phyloP scores from a whole-genome alignment of 2,113 vertebrate genomes.

The Mugil cephalus region DNA sequence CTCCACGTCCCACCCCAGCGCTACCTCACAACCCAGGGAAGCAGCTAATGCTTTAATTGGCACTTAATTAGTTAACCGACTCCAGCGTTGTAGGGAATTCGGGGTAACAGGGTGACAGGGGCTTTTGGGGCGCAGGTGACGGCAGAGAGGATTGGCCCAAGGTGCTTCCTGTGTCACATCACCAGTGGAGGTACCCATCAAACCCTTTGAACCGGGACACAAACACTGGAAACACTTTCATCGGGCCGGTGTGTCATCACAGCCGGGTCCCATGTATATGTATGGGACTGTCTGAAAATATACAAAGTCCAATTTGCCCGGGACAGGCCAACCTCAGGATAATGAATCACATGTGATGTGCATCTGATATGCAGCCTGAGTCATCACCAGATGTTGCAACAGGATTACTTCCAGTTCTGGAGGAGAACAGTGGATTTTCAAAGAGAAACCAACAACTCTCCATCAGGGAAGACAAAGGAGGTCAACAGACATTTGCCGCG shows the following conservation, averaged over 20 bases:
- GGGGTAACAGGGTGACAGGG: slow-evolving; percentile 9
- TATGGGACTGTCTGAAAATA: slow-evolving; percentile 83
- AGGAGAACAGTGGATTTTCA: slow-evolving; percentile 57
- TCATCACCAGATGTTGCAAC: slow-evolving; percentile 83
- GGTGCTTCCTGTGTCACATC: slow-evolving; percentile 81
- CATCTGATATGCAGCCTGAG: slow-evolving; percentile 80
- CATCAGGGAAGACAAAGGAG: slow-evolving; percentile 49
- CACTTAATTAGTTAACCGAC: slow-evolving; percentile 82
- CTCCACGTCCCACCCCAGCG: slow-evolving; percentile 38
- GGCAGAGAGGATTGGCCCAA: slow-evolving; percentile 74
- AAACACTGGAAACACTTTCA: slow-evolving; percentile 82
- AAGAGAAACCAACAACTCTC: slow-evolving; percentile 55
- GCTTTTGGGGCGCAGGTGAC: slow-evolving; percentile 61
- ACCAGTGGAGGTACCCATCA: slow-evolving; percentile 71
- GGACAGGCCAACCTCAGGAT: slow-evolving; percentile 79
- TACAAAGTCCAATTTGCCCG: slow-evolving; percentile 82
- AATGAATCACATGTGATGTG: slow-evolving; percentile 84
- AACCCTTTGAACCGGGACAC: slow-evolving; percentile 75
- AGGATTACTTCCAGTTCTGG: slow-evolving; percentile 78
- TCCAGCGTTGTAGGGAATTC: slow-evolving; percentile 46
- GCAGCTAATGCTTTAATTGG: slow-evolving; percentile 75
- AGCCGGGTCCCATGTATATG: slow-evolving; percentile 81
- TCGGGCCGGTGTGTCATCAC: slow-evolving; percentile 78
- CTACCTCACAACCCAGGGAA: slow-evolving; percentile 64
- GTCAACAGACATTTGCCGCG: slow-evolving; percentile 66